These are phyloP conservation scores for Halcyon chelicuti DNA, from an alignment of 2,797 vertebrate genomes.

Conservation along the genomic window DNA sequence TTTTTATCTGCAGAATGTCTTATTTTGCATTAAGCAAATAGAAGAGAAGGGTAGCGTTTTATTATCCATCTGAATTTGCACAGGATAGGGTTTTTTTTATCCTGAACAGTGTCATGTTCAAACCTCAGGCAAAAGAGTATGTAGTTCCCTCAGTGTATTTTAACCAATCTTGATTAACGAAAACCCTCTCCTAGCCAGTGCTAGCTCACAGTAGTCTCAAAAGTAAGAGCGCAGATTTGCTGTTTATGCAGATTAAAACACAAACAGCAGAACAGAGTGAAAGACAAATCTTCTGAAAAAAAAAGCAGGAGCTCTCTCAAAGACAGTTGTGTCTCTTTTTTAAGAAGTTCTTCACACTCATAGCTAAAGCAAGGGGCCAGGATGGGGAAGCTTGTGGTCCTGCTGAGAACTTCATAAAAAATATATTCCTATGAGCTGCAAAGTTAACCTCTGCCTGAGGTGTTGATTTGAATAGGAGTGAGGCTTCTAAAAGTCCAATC, in stretches of 20 bases:
- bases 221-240: not conserved
- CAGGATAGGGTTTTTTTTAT: not conserved
- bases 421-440: not conserved
- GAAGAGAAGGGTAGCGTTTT: not conserved
- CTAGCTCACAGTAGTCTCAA: not conserved
- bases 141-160: not conserved
- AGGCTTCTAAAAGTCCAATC: not conserved
- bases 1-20: not conserved
- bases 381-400: not conserved
- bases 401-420: not conserved
- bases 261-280: not conserved
- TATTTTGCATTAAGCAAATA: not conserved
- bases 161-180: not conserved
- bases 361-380: not conserved
- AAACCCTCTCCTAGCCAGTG: not conserved
- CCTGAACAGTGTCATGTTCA: not conserved
- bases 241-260: not conserved
- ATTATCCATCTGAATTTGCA: not conserved
- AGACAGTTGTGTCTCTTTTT: not conserved
- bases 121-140: not conserved
- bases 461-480: not conserved
- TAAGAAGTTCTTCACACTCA: fast-evolving
- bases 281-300: not conserved
- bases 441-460: not conserved
- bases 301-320: not conserved